Base-by-base conservation (phyloP, 2,113 vertebrate species). In the Beaufortia kweichowensis region DNA sequence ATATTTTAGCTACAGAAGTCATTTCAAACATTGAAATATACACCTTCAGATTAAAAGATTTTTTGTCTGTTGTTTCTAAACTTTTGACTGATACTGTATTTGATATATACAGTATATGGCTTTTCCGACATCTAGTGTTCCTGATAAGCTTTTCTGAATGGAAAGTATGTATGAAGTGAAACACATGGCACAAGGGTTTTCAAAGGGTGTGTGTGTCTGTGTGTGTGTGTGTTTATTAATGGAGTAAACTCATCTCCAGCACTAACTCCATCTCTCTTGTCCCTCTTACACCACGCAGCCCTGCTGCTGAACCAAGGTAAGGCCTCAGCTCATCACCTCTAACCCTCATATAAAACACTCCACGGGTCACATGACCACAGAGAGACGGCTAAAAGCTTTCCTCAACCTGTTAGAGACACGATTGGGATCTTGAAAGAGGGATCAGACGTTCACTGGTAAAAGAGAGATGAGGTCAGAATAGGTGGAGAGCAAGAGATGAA, bases 241-340 rank as follows among this genome's bases (percentile, higher is more conserved):
- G 64, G 23, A 61, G 64, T 61, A 69, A 59, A 60, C 39, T 68
- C 41, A 77, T 35, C 39, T 43, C n/a, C 31, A 62, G 39, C 43
- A 84, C 65, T 81, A 81, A 86, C 71, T 85, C 72, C 82, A 73
- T 85, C 64, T 80, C 80, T 77, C 60, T 23, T 59, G 35, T 62
- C 43, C 65, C 31, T 33, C 82, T 79, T 80, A 85, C 63, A 85
- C 53, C 82, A 84, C 59, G 77, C 87, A 94, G 93, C 93, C 85
- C 89, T 93, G 79, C 91, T 93, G 21, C 91, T 95, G 67, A 93
- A 84, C 87, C 92, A 96, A 93, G 95, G 95, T 97, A 91, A 93
- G 94, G 60, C 33, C 17, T 26, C 55, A 23, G 8, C 21, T 19
- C 8, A 46, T 67, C 48, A 67, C 21, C 31, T 65, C 60, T 59